Evolutionary conservation across 2,888 invertebrate species (phyloP), one percentile per base, ranked within the genome.

Genomic region (Eremobia ochroleuca): DNA sequence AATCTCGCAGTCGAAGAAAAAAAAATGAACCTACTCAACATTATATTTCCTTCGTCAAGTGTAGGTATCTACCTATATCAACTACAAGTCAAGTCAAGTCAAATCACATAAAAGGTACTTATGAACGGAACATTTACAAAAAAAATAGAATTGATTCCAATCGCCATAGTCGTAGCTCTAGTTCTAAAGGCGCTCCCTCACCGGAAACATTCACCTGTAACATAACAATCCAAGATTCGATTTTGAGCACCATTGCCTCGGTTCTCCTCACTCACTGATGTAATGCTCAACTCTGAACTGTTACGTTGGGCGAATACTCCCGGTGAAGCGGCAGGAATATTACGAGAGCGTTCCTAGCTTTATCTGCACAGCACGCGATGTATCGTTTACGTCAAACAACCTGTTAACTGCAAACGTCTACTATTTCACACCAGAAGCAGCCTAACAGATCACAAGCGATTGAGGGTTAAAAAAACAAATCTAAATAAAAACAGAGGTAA

Each of bases 391-490:
- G 18, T 62, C 31, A 64, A 76, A 73, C 67, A 77, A 76, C 67
- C 66, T 76, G 70, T 80, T 76, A 72, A 64, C 73, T 73, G 0
- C 31, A 73, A 67, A 18, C 28, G 6, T 67, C 62, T 59, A 68
- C 40, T 37, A 40, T 75, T 76, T 73, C 62, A 46, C 58, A 61
- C 34, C 64, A 72, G 72, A 73, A 74, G 49, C 59, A 74, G 61
- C 43, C n/a, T 25, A 77, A 62, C 61, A 55, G 70, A 66, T 69
- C 59, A 82, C 37, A 73, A 28, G 62, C 64, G 49, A 85, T 82
- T 67, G 70, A 68, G 59, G 28, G 70, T 55, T 28, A 76, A 69
- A 85, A 76, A 82, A 73, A 69, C 68, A 78, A 78, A 79, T 79
- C 72, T 61, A 62, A 61, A 64, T 55, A 68, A 73, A 49, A 79